Evolutionary conservation across 2,113 vertebrate genomes (phyloP), one percentile per base, ranked within the genome.

Genomic region (Odontesthes bonariensis): DNA sequence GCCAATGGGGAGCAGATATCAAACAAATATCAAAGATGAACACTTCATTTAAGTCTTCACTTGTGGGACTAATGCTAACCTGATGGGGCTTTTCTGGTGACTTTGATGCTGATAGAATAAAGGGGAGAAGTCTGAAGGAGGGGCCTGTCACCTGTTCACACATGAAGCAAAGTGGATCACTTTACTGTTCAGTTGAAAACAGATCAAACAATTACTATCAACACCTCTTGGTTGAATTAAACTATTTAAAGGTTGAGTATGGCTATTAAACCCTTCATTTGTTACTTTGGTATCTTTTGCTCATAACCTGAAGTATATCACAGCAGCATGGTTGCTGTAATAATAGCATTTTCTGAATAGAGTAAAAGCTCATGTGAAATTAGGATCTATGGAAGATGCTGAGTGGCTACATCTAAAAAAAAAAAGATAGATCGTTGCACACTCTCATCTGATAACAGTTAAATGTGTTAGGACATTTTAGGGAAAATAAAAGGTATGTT

Each of bases 81-180:
- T 89, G 82, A 73, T 88, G 87, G 87, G 90, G 81, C 81, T 88
- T 89, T 92, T 89, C 86, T 80, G 38, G 3, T 58, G 33, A 66
- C 91, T 92, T 93, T 93, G 91, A 93, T 74, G 87, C 64, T 57
- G 22, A 35, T 44, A 91, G 85, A 83, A 90, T 87, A 90, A 89
- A 92, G 84, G 53, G 51, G 20, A 60, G 68, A 69, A 49, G 79
- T 76, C 62, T 77, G 52, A 77, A 57, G 75, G 74, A 71, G 57
- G 72, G 49, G 69, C 77, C 27, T 69, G 69, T 89, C 91, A 88
- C 86, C 83, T 93, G 89, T 86, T 89, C 85, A 82, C 86, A 87
- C 85, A 91, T 84, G 79, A 91, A 87, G 83, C 78, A 66, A 20
- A 2, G 52, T 52, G 67, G 68, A 81, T 88, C 70, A 84, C 79